phyloP scores from a whole-genome alignment of 2,888 invertebrate species.

The Leucophenga maculata region DNA sequence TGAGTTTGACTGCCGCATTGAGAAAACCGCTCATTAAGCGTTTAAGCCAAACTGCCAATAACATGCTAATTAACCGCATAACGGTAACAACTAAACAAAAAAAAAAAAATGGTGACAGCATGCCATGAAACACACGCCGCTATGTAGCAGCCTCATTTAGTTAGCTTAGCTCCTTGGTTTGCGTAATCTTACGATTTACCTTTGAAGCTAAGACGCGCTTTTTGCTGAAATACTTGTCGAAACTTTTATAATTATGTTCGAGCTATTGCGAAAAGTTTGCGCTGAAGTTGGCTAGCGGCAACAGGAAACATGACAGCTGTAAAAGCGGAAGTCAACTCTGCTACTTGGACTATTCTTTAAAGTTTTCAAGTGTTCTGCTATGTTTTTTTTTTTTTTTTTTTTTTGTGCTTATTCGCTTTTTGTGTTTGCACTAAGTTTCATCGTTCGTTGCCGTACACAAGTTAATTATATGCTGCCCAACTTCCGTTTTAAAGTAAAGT shows the following conservation, averaged over 20 bases:
- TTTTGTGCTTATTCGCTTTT: neutral
- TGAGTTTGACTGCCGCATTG: constrained; percentile 40
- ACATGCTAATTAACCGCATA: constrained; percentile 59
- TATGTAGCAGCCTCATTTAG: neutral
- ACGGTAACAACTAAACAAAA: constrained; percentile 32
- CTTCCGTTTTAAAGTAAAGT: constrained; percentile 52
- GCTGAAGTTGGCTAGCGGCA: neutral
- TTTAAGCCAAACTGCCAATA: constrained; percentile 64
- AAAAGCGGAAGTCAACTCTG: neutral
- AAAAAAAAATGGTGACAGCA: too few species aligned
- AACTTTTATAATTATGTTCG: constrained; percentile 65
- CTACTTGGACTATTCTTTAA: too few species aligned
- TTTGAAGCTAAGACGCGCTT: constrained; percentile 36
- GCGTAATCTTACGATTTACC: constrained; percentile 37
- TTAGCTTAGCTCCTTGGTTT: constrained; percentile 10
- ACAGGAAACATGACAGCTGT: neutral
- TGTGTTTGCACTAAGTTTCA: constrained; percentile 40
- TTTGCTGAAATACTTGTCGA: constrained; percentile 62
- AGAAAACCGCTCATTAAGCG: constrained; percentile 55
- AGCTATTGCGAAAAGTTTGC: constrained; percentile 62
- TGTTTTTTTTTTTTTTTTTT: constrained; percentile 28
- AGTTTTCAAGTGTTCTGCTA: constrained; percentile 5
- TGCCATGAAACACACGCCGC: neutral
- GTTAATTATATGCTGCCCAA: constrained; percentile 51
- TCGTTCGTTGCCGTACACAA: constrained; percentile 43